Evolutionary conservation across 2,113 vertebrate species (phyloP).

Genomic region (Trichechus manatus): DNA sequence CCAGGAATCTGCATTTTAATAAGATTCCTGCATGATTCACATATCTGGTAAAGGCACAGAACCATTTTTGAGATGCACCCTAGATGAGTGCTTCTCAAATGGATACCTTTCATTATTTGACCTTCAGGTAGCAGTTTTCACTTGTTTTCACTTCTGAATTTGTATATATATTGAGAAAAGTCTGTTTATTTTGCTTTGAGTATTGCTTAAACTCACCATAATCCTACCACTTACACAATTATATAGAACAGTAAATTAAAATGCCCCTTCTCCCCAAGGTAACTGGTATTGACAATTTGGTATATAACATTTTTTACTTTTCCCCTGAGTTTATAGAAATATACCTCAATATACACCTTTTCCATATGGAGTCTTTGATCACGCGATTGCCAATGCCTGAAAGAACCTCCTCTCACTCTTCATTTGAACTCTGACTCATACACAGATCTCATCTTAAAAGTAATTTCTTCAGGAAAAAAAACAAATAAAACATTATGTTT

Average conservation of each 20-base stretch:
- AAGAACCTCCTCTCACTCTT: not conserved
- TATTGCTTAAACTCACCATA: not conserved
- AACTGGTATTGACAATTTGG: not conserved
- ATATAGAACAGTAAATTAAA: not conserved
- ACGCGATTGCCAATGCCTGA: not conserved
- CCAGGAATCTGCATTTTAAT: not conserved
- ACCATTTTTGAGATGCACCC: not conserved
- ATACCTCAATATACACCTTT: not conserved
- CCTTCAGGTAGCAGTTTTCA: not conserved
- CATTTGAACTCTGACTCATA: not conserved
- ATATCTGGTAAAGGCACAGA: not conserved
- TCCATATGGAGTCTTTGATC: not conserved
- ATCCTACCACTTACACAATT: not conserved
- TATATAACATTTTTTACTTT: not conserved
- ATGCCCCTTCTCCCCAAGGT: not conserved
- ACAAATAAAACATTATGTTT: not conserved
- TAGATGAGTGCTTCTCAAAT: not conserved
- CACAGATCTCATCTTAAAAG: slow-evolving; percentile 15
- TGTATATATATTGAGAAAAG: not conserved
- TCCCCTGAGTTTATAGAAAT: not conserved
- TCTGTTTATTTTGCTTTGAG: not conserved
- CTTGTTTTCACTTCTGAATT: not conserved
- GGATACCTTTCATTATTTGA: not conserved
- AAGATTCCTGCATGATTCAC: not conserved
- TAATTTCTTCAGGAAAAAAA: not conserved